phyloP scores from a whole-genome alignment of 2,888 invertebrate genomes.

The Amblyjoppa proteus region DNA sequence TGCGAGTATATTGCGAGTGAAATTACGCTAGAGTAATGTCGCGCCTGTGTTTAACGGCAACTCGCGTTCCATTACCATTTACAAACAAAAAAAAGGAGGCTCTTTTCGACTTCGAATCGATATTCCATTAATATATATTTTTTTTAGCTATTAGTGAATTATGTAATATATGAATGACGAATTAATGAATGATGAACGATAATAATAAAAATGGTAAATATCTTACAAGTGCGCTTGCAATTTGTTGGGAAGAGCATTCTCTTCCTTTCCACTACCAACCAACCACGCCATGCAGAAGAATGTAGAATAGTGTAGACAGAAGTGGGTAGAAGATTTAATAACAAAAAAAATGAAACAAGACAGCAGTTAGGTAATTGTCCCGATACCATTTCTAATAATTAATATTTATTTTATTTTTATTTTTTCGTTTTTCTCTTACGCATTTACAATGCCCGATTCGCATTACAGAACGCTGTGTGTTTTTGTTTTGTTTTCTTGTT shows the following conservation, averaged over 20 bases:
- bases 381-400: slow-evolving; percentile 77
- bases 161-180: slow-evolving; percentile 14
- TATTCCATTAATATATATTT: slow-evolving; percentile 35
- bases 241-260: slow-evolving; percentile 89
- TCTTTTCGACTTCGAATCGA: slow-evolving; percentile 6
- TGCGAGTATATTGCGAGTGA: slow-evolving; percentile 18
- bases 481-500: neutral
- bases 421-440: slow-evolving; percentile 41
- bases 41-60: neutral
- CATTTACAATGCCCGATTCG: slow-evolving; percentile 64
- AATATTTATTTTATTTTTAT: slow-evolving; percentile 34
- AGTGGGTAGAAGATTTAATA: slow-evolving; percentile 85
- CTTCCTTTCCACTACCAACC: slow-evolving; percentile 88
- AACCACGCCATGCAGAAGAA: slow-evolving; percentile 88
- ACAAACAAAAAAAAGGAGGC: neutral
- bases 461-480: neutral
- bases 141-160: slow-evolving; percentile 44
- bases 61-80: slow-evolving; percentile 30
- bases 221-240: slow-evolving; percentile 89
- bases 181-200: slow-evolving; percentile 66
- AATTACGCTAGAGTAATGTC: neutral
- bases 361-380: slow-evolving; percentile 84
- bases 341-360: slow-evolving; percentile 84
- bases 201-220: slow-evolving; percentile 84
- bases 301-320: slow-evolving; percentile 85